Percentiles rank a stretch among this genome's conserved stretches.
Evolutionary conservation across 2,888 invertebrate genomes (phyloP).

Genomic region (Dusona sp.): DNA sequence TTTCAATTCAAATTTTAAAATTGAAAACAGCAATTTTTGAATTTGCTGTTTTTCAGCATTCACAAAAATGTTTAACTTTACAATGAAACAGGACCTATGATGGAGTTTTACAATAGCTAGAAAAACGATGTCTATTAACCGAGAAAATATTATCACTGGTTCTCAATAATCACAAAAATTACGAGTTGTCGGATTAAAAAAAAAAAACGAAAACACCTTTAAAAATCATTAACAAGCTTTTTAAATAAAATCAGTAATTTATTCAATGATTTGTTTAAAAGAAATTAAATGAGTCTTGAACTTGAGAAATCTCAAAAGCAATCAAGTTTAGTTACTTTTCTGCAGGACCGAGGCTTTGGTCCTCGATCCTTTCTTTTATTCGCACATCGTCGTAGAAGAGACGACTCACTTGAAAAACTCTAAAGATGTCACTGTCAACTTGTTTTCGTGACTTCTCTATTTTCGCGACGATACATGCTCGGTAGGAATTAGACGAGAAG

Average conservation of each 20-base stretch:
- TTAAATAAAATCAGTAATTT: not conserved
- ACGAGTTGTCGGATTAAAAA: not conserved
- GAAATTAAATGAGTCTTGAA: not conserved
- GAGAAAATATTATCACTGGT: not conserved
- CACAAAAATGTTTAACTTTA: too few species aligned
- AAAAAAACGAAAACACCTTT: not conserved
- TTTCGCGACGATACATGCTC: constrained; percentile 78
- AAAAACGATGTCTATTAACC: too few species aligned
- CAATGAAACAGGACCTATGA: too few species aligned
- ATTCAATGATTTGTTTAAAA: not conserved
- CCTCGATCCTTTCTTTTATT: not conserved
- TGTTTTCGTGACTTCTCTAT: constrained; percentile 73
- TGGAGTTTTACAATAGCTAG: too few species aligned
- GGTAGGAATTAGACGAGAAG: constrained; percentile 78
- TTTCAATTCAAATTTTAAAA: too few species aligned
- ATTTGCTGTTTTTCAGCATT: too few species aligned
- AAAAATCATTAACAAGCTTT: not conserved
- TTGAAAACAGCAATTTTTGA: too few species aligned
- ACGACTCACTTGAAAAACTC: constrained; percentile 35
- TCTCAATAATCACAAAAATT: not conserved
- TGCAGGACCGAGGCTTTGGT: not conserved
- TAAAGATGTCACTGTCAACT: constrained; percentile 65
- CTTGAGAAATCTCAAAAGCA: not conserved
- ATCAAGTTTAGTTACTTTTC: not conserved
- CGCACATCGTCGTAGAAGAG: not conserved